phyloP scores from a whole-genome alignment of 2,113 vertebrate species.

The Nerophis lumbriciformis region DNA sequence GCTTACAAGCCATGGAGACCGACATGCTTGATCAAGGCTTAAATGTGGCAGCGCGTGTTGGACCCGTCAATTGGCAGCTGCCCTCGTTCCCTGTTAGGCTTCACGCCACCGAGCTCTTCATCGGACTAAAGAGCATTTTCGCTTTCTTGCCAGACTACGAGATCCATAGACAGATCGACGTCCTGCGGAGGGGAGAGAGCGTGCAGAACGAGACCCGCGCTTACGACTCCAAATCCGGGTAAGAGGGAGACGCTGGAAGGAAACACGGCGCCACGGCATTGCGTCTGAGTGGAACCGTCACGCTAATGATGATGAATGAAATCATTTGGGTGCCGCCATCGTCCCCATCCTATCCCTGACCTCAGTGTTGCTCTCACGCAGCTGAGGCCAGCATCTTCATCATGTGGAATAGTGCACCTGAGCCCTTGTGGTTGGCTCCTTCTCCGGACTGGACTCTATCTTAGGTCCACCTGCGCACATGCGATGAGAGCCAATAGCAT shows the following conservation, averaged over 20 bases:
- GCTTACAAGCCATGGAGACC: too few relatives aligned
- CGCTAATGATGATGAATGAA: slow-evolving; percentile 55
- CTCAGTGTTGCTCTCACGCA: slow-evolving; percentile 35
- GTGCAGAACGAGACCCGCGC: slow-evolving; percentile 92
- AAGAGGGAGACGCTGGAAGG: slow-evolving; percentile 54
- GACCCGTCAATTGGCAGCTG: too few relatives aligned
- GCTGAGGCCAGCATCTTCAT: slow-evolving; percentile 47
- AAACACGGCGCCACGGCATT: slow-evolving; percentile 2
- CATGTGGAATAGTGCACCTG: background rate
- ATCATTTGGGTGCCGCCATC: slow-evolving; percentile 49
- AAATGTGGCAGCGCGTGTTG: too few relatives aligned
- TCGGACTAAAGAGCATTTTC: too few relatives aligned
- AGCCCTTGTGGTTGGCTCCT: background rate
- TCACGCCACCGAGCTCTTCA: too few relatives aligned
- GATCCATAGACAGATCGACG: slow-evolving; percentile 88
- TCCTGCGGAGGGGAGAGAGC: slow-evolving; percentile 80
- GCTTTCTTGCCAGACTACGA: slow-evolving; percentile 80
- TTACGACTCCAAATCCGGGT: slow-evolving; percentile 91
- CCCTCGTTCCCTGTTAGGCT: too few relatives aligned
- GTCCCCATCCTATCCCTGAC: slow-evolving; percentile 35
- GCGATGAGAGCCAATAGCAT: background rate
- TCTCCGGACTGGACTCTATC: background rate
- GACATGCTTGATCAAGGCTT: too few relatives aligned
- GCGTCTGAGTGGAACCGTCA: slow-evolving; percentile 25
- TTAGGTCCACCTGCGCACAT: background rate